Evolutionary conservation across 2,888 invertebrate species (phyloP).

Genomic region (Cylloceria caligata): DNA sequence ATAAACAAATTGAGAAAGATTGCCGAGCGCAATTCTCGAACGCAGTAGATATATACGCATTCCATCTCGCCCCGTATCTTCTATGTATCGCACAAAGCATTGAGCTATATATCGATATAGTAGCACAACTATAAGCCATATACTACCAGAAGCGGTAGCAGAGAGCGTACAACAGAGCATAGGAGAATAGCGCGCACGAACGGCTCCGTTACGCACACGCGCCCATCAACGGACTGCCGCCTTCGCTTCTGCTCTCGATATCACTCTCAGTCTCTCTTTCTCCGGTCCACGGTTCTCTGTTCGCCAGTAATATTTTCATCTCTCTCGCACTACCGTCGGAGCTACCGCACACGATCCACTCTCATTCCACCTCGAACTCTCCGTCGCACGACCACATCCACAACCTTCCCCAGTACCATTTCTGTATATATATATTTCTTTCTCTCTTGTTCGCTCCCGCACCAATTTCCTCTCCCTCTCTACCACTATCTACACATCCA

Average conservation of each 20-base stretch:
- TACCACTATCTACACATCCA: background rate
- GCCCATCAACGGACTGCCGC: constrained; percentile 68
- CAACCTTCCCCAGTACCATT: constrained; percentile 1
- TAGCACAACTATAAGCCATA: background rate
- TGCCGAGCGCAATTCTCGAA: background rate
- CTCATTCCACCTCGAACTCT: constrained; percentile 18
- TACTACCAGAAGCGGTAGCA: constrained; percentile 25
- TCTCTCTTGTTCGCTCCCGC: constrained; percentile 33
- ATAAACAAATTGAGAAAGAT: background rate
- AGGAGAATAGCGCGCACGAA: constrained; percentile 67
- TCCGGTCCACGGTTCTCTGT: background rate
- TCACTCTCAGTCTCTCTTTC: constrained; percentile 33
- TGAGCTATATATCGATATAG: background rate
- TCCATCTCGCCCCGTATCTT: background rate
- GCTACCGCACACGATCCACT: constrained; percentile 30
- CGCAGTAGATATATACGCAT: background rate
- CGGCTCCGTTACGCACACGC: constrained; percentile 70
- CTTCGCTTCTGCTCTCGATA: constrained; percentile 66
- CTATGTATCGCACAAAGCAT: background rate
- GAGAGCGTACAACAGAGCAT: constrained; percentile 36
- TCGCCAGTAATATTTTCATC: constrained; percentile 19
- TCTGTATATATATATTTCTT: constrained; percentile 8
- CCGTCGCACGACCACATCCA: constrained; percentile 6
- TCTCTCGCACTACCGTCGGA: constrained; percentile 38
- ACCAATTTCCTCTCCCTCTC: constrained; percentile 49